Percentiles rank a stretch among this genome's conserved stretches.
These are phyloP conservation scores for Parambassis ranga DNA, from an alignment of 2,797 vertebrate species.

Conservation along the genomic window DNA sequence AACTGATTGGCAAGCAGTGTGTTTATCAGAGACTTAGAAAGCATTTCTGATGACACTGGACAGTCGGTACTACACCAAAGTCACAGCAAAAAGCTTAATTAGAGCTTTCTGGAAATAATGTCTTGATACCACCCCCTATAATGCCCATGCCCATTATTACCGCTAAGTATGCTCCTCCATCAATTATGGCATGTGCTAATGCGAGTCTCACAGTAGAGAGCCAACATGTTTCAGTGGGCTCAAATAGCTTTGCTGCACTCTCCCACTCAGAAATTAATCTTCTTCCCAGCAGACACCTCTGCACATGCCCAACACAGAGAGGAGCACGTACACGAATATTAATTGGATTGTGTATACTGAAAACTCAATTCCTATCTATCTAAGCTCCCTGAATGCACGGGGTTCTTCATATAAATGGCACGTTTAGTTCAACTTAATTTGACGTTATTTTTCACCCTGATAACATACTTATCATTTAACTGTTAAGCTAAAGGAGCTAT, in stretches of 20 bases:
- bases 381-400: neutral
- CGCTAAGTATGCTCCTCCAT: slow-evolving; percentile 78
- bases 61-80: slow-evolving; percentile 36
- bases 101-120: slow-evolving; percentile 71
- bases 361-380: slow-evolving; percentile 11
- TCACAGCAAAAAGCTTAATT: slow-evolving; percentile 66
- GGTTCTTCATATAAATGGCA: neutral
- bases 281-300: slow-evolving; percentile 62
- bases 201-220: slow-evolving; percentile 69
- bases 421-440: neutral
- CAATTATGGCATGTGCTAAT: slow-evolving; percentile 79
- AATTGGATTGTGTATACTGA: slow-evolving; percentile 26
- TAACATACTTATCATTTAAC: neutral
- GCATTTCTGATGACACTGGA: slow-evolving; percentile 39
- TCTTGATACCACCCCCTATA: slow-evolving; percentile 72
- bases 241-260: slow-evolving; percentile 70
- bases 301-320: slow-evolving; percentile 34
- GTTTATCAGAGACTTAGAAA: slow-evolving; percentile 60
- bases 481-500: neutral
- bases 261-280: slow-evolving; percentile 71
- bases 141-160: slow-evolving; percentile 80
- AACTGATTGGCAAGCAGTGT: slow-evolving; percentile 55
- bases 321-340: slow-evolving; percentile 27
- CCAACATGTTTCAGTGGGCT: slow-evolving; percentile 70
- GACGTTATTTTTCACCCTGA: neutral